phyloP scores from a whole-genome alignment of 2,797 vertebrate species.

The Phoxinus dragarum region DNA sequence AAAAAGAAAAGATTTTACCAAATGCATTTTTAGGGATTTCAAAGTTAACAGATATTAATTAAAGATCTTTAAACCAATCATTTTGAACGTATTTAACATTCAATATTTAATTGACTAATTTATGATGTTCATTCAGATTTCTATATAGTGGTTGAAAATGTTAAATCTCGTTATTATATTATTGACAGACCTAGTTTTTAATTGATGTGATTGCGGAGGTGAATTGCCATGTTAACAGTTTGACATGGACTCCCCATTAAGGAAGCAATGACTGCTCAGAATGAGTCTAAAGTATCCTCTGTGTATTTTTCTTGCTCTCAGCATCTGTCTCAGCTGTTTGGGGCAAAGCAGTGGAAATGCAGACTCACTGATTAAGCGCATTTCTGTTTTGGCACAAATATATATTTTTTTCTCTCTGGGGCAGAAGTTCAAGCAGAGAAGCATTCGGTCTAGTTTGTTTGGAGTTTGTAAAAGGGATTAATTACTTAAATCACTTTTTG shows the following conservation, averaged over 20 bases:
- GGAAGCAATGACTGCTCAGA: not conserved
- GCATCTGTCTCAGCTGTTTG: conserved; percentile 14
- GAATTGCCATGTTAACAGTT: conserved; percentile 17
- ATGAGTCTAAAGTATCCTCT: not conserved
- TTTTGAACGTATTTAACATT: not conserved
- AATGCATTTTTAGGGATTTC: not conserved
- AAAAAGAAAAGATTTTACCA: not conserved
- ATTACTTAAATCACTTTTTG: conserved; percentile 7
- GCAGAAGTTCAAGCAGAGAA: conserved; percentile 12
- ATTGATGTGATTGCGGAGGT: not conserved
- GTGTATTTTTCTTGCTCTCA: not conserved
- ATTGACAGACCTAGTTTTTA: not conserved
- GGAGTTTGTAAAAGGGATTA: conserved; percentile 7
- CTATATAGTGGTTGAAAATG: not conserved
- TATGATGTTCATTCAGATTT: not conserved
- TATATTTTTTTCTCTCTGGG: not conserved
- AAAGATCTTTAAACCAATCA: not conserved
- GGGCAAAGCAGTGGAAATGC: conserved; percentile 11
- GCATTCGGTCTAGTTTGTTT: conserved; percentile 24
- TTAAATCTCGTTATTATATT: not conserved
- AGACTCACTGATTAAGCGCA: conserved; percentile 46
- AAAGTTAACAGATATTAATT: not conserved
- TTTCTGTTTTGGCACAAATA: not conserved
- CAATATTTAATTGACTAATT: not conserved
- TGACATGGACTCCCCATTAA: conserved; percentile 2